Evolutionary conservation across 2,797 vertebrate genomes (phyloP).

Genomic region (Fistularia tabacaria): DNA sequence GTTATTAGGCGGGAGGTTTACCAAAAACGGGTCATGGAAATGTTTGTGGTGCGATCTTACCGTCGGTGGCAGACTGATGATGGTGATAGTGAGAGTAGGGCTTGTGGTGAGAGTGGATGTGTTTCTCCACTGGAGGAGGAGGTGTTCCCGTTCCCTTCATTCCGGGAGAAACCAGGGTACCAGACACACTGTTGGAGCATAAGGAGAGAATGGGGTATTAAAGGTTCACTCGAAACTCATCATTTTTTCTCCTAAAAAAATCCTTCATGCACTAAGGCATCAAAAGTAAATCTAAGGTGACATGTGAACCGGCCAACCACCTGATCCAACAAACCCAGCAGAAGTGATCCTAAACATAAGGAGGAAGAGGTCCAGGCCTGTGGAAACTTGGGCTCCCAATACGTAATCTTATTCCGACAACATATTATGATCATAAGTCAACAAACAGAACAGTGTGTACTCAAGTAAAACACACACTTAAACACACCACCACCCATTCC

Average conservation of each 20-base stretch:
- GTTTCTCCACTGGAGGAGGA: conserved; percentile 78
- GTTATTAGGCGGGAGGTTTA: no score
- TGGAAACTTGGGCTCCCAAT: conserved; percentile 65
- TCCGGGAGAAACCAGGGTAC: conserved; percentile 80
- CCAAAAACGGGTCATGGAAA: no score
- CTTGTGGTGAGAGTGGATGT: conserved; percentile 80
- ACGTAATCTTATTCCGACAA: conserved; percentile 56
- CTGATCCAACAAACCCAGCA: conserved; percentile 35
- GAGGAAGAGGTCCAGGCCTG: conserved; percentile 56
- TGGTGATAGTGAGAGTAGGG: conserved; percentile 81
- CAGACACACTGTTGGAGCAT: conserved; percentile 73
- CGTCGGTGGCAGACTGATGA: conserved; percentile 78
- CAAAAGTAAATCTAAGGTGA: conserved; percentile 28
- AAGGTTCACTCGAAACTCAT: not conserved
- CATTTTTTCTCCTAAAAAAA: not conserved
- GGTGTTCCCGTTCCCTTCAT: conserved; percentile 84
- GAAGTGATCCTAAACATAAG: conserved; percentile 43
- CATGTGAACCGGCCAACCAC: conserved; percentile 24
- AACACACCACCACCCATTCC: conserved; percentile 11
- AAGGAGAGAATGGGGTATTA: conserved; percentile 2
- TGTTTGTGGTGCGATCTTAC: conserved; percentile 43
- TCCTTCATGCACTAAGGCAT: conserved; percentile 33
- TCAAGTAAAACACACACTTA: conserved; percentile 32
- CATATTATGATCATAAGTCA: conserved; percentile 66
- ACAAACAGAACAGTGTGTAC: conserved; percentile 59